Evolutionary conservation across 2,888 invertebrate species (phyloP).

Genomic region (Dusona sp.): DNA sequence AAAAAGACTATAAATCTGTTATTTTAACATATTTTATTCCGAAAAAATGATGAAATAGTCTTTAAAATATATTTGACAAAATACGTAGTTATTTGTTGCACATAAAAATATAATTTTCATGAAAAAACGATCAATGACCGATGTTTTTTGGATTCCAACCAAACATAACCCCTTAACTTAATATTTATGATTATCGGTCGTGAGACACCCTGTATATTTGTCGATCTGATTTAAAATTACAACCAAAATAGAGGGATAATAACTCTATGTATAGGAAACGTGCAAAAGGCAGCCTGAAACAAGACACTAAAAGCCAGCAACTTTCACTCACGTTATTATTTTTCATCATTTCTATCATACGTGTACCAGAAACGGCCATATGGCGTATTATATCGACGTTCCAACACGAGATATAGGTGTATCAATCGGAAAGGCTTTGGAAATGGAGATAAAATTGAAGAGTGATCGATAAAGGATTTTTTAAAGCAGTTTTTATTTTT

Average conservation of each 20-base stretch:
- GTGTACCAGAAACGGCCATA: slow-evolving; percentile 45
- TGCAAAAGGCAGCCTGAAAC: not conserved
- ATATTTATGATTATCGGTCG: not conserved
- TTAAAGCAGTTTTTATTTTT: not conserved
- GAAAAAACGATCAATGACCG: too few species aligned
- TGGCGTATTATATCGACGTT: not conserved
- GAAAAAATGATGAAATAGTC: too few species aligned
- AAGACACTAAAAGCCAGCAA: not conserved
- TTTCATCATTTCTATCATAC: slow-evolving; percentile 16
- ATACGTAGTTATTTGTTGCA: too few species aligned
- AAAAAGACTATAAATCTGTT: too few species aligned
- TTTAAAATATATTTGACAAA: too few species aligned
- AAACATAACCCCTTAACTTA: not conserved
- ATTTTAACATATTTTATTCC: too few species aligned
- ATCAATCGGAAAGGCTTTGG: not conserved
- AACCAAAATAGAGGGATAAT: not conserved
- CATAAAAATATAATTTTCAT: too few species aligned
- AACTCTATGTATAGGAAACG: not conserved
- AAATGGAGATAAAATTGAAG: not conserved
- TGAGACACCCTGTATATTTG: too few species aligned
- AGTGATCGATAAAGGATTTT: not conserved
- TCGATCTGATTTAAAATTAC: too few species aligned
- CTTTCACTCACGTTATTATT: slow-evolving; percentile 5
- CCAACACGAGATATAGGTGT: not conserved
- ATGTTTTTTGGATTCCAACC: too few species aligned